Conservation (phyloP, 2,888 invertebrate genomes). For the Oeneis ivallda region DNA sequence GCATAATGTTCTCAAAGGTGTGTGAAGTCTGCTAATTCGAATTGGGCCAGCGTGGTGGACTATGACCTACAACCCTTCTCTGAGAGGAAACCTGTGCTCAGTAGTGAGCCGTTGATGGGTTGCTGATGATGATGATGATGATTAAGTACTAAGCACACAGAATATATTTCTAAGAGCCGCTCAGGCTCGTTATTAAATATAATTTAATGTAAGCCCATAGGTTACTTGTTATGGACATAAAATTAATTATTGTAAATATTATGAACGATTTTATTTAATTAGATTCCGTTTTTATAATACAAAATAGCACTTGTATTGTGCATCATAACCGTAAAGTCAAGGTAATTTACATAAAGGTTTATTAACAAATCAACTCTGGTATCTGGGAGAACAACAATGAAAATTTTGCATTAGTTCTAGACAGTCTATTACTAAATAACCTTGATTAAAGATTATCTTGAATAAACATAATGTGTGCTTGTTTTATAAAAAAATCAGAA, state of each 20-base stretch:
- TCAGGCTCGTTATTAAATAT: no score
- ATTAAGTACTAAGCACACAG: no score
- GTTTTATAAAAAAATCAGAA: background rate
- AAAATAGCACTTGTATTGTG: background rate
- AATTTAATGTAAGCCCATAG: no score
- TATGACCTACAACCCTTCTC: no score
- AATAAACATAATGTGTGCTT: background rate
- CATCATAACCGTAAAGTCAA: constrained; percentile 8
- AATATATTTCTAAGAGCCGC: no score
- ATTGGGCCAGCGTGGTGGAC: no score
- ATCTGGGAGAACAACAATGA: background rate
- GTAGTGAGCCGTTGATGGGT: no score
- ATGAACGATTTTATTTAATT: background rate
- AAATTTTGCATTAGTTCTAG: background rate
- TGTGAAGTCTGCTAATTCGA: no score
- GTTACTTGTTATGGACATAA: no score
- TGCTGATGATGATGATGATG: no score
- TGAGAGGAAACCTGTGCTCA: no score
- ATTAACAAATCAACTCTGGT: background rate
- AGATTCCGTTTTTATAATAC: background rate
- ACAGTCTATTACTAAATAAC: background rate
- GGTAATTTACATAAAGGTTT: constrained; percentile 8
- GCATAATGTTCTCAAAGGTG: no score
- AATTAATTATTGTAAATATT: background rate
- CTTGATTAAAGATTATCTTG: background rate